phyloP scores from a whole-genome alignment of 1,140 invertebrate species.

The Leptestheria dahalacensis region DNA sequence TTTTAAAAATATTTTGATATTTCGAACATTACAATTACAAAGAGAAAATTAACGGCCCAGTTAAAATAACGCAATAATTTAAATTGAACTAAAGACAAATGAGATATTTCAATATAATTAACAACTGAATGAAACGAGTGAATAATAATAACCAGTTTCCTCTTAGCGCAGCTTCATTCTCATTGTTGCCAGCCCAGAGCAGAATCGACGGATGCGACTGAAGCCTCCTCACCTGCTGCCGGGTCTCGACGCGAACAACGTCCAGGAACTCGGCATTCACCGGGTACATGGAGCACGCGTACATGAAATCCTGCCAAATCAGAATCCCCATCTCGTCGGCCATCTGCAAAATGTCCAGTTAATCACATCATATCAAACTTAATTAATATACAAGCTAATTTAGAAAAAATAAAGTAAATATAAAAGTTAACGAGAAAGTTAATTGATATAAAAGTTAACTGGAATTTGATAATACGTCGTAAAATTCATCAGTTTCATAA shows the following conservation, averaged over 20 bases:
- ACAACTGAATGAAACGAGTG: neutral
- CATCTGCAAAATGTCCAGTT: slow-evolving; percentile 21
- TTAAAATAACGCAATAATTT: too few relatives aligned
- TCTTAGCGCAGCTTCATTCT: slow-evolving; percentile 82
- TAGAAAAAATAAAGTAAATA: neutral
- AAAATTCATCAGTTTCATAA: slow-evolving; percentile 86
- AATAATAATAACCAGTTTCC: slow-evolving; percentile 49
- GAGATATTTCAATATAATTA: neutral
- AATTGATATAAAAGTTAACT: neutral
- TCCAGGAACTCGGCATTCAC: slow-evolving; percentile 49
- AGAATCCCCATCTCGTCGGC: slow-evolving; percentile 67
- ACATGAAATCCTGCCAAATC: slow-evolving; percentile 94
- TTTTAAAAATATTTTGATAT: too few relatives aligned
- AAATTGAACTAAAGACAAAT: neutral
- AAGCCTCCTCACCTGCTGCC: slow-evolving; percentile 66
- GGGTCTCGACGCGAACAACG: slow-evolving; percentile 59
- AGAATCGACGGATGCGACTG: slow-evolving; percentile 79
- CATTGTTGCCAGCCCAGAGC: slow-evolving; percentile 90
- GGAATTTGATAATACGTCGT: slow-evolving; percentile 40
- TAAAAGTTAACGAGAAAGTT: too few relatives aligned
- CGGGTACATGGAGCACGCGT: slow-evolving; percentile 93
- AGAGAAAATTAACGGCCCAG: too few relatives aligned
- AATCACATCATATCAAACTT: neutral
- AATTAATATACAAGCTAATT: neutral
- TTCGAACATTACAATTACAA: too few relatives aligned